A percentile compares a stretch with the other conserved stretches of the same genome.
phyloP scores from a whole-genome alignment of 2,113 vertebrate species.

The Origma solitaria region DNA sequence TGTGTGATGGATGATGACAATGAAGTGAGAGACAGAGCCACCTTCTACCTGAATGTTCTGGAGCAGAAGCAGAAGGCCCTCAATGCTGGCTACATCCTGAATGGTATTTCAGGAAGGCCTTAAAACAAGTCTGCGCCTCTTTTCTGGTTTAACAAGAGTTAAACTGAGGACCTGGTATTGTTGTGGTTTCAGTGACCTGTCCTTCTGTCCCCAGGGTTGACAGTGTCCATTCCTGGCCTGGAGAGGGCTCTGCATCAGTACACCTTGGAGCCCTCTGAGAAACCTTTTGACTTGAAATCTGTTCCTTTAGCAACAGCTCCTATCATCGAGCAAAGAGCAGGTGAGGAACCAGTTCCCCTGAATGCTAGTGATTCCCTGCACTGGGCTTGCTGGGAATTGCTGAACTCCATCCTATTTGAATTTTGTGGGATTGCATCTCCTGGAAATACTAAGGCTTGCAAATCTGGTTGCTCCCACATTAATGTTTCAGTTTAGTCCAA shows the following conservation, averaged over 20 bases:
- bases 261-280: constrained; percentile 79
- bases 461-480: background rate
- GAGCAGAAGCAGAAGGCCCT: constrained; percentile 81
- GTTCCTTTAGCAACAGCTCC: constrained; percentile 79
- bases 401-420: background rate
- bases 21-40: constrained; percentile 79
- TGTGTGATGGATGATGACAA: constrained; percentile 85
- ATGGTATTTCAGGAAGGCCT: constrained; percentile 59
- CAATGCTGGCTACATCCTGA: constrained; percentile 79
- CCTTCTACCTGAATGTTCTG: constrained; percentile 78
- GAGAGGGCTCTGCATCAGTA: constrained; percentile 81
- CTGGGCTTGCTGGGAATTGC: background rate
- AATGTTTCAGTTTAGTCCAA: background rate
- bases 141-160: background rate
- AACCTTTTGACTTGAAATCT: constrained; percentile 81
- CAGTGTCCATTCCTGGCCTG: constrained; percentile 79
- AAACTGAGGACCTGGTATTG: background rate
- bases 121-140: background rate
- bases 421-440: background rate
- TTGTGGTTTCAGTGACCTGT: background rate
- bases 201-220: constrained; percentile 62
- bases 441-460: background rate
- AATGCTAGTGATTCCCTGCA: background rate
- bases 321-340: constrained; percentile 72
- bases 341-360: constrained; percentile 28